Evolutionary conservation across 2,797 vertebrate genomes (phyloP).

Genomic region (Rachycentron canadum): DNA sequence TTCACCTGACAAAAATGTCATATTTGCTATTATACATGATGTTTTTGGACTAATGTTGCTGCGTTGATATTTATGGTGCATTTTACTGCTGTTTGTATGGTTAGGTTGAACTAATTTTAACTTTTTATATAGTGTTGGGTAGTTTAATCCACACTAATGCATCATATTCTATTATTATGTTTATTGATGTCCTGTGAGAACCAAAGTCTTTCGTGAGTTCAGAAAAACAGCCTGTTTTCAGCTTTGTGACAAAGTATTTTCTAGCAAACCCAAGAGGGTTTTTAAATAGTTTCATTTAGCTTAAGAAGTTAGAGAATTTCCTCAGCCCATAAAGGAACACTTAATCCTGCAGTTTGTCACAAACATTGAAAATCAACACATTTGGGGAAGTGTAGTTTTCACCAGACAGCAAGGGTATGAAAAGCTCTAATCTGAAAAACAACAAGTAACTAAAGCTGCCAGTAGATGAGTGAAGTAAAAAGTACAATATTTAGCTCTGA

Average conservation of each 20-base stretch:
- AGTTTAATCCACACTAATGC: not conserved
- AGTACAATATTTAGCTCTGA: not conserved
- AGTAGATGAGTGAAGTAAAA: not conserved
- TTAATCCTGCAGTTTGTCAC: not conserved
- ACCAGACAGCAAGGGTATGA: not conserved
- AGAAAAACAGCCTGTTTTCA: not conserved
- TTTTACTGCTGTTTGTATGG: too few species aligned
- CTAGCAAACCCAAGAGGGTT: not conserved
- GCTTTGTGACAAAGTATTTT: not conserved
- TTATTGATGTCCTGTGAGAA: not conserved
- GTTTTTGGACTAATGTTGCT: too few species aligned
- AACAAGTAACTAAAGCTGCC: not conserved
- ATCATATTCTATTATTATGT: too few species aligned
- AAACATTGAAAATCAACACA: not conserved
- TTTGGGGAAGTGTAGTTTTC: not conserved
- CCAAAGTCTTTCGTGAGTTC: not conserved
- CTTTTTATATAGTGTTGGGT: not conserved
- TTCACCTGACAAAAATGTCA: conserved; percentile 5
- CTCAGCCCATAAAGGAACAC: not conserved
- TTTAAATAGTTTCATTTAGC: not conserved
- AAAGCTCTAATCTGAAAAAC: not conserved
- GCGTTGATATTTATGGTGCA: too few species aligned
- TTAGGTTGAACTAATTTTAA: not conserved
- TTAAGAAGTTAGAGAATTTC: not conserved
- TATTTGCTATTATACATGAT: too few species aligned